Evolutionary conservation across 2,113 vertebrate species (phyloP), one percentile per base, ranked within the genome.

Genomic region (Craseonycteris thonglongyai): DNA sequence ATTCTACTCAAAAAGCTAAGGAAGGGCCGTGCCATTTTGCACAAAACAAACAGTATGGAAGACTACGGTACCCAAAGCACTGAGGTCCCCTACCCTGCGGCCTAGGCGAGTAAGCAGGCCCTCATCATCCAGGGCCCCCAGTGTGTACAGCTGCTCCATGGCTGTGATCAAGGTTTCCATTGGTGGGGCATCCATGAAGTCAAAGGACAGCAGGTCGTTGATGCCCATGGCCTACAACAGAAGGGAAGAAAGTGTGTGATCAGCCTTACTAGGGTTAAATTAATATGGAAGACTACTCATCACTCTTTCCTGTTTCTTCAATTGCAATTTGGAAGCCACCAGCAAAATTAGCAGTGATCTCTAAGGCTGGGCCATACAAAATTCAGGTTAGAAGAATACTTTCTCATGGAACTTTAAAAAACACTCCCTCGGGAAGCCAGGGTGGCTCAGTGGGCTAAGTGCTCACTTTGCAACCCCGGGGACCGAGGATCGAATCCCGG

Each of bases 91-190:
- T 98, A 99, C 99, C 99, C 99, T 98, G 94, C 99, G 98, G 0
- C 99, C 99, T 6, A 99, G 98, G 1, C 99, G 98, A 9, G 99
- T 99, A 68, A 99, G 99, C 58, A 99, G 97, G 0, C 99, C 99
- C 95, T 99, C 99, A 1, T 99, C 99, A 5, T 99, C 99, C 98
- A 99, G 98, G 42, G 99, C 99, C 72, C 99, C 99, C 96, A 99
- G 98, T 0, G 99, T 99, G 97, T 99, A 99, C 5, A 99, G 98
- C 97, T 99, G 99, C 97, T 99, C 99, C 99, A 99, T 99, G 96
- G 99, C 99, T 18, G 99, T 99, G 97, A 99, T 99, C 35, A 99
- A 98, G 2, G 99, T 99, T 97, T 99, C 99, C 99, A 99, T 99
- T 0, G 99, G 99, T 0, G 99, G 99, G 58, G 99, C 99, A 54